Percentiles rank a stretch among this genome's conserved stretches.
Conservation (phyloP, 2,113 vertebrate genomes). For the Indicator maculatus region DNA sequence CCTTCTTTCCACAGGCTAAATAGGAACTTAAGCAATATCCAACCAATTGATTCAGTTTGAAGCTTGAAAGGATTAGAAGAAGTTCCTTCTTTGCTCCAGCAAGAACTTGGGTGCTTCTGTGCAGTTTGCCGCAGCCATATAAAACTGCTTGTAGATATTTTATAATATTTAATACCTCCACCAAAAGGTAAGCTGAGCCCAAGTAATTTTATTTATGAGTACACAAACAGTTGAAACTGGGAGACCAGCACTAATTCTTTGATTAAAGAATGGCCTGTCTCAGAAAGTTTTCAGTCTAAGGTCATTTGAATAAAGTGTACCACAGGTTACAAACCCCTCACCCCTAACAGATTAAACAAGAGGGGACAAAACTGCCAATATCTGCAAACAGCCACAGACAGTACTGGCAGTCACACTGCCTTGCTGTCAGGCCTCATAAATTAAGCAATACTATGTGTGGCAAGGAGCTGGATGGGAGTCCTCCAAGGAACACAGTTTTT, state of each 20-base stretch:
- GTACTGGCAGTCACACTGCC: background rate
- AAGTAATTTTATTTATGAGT: background rate
- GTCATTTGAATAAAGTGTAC: background rate
- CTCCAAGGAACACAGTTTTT: constrained; percentile 27
- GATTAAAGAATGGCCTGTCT: background rate
- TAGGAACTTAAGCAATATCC: background rate
- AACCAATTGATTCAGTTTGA: background rate
- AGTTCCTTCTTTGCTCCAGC: background rate
- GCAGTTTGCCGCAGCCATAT: background rate
- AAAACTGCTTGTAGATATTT: background rate
- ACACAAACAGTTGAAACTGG: background rate
- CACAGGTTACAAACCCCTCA: background rate
- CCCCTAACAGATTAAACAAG: background rate
- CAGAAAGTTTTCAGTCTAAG: background rate
- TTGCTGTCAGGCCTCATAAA: background rate
- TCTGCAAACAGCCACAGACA: background rate
- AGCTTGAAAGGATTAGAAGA: background rate
- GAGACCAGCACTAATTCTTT: background rate
- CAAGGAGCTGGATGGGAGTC: background rate
- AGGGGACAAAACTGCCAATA: background rate
- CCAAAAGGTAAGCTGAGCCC: background rate
- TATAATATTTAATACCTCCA: background rate
- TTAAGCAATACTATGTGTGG: background rate
- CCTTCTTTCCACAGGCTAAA: background rate
- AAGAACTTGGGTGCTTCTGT: background rate